Evolutionary conservation across 2,797 vertebrate genomes (phyloP), one percentile per base, ranked within the genome.

Genomic region (Loriculus beryllinus): DNA sequence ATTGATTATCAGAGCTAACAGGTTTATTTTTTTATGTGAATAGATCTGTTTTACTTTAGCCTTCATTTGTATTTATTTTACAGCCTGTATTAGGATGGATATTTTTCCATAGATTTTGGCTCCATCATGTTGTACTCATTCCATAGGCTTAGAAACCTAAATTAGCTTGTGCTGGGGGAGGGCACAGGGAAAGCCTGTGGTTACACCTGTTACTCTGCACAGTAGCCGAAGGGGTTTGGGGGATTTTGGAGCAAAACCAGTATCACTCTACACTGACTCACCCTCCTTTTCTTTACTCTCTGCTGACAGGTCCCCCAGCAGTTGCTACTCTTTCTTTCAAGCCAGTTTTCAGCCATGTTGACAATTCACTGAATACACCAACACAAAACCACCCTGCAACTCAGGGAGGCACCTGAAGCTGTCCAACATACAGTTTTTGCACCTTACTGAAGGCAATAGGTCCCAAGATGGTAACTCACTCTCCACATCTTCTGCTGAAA

Each of bases 1-100:
- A 98, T 97, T 97, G 98, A 98, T 98, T 98, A 98, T 98, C 98
- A 96, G 96, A 97, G 96, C 97, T 98, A 98, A 98, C 98, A 93
- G 93, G 96, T 97, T 97, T 97, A 98, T 98, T 98, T 98, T 98
- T 98, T 97, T 98, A 98, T 97, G 94, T 97, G 97, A 98, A 95
- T 96, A 95, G 97, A 97, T 33, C 86, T 40, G 82, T 75, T 97
- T 96, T 98, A 97, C 91, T 95, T 95, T 64, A 96, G 65, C 70
- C 90, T 96, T 96, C 94, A 91, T 98, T 90, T 98, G 95, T 98
- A 85, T 98, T 98, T 98, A 98, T 98, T 98, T 94, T 94, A 91
- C 90, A 94, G 92, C 70, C 57, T 86, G 67, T 89, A 92, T 92
- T 88, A 92, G 81, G 85, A 75, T 33, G 75, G 88, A 74, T 92